phyloP scores from a whole-genome alignment of 2,888 invertebrate genomes.

The Piscicola geometra region DNA sequence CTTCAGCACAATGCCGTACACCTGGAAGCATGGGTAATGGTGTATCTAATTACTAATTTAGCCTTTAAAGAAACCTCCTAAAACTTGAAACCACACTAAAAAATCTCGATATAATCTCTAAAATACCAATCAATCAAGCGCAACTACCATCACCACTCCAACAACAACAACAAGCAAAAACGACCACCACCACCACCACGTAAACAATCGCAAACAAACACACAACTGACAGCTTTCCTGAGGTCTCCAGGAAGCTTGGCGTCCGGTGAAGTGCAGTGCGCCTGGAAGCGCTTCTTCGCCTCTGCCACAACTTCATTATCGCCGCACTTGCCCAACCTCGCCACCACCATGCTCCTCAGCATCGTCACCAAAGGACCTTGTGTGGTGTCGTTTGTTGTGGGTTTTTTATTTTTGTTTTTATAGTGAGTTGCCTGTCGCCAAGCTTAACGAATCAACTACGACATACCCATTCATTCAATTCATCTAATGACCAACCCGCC shows the following conservation, averaged over 20 bases:
- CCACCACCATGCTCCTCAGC: conserved; percentile 76
- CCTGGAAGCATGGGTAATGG: conserved; percentile 45
- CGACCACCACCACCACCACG: not conserved
- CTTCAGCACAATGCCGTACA: conserved; percentile 76
- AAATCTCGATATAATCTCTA: too few relatives aligned
- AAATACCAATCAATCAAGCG: not conserved
- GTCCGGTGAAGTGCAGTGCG: conserved; percentile 59
- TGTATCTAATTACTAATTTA: not conserved
- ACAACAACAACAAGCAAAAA: too few relatives aligned
- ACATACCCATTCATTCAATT: too few relatives aligned
- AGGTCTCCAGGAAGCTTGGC: conserved; percentile 76
- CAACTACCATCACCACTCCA: too few relatives aligned
- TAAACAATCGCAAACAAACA: too few relatives aligned
- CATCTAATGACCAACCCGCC: not conserved
- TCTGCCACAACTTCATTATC: conserved; percentile 73
- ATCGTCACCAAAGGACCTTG: conserved; percentile 75
- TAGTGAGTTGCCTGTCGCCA: too few relatives aligned
- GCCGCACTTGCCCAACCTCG: conserved; percentile 74
- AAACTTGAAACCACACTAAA: too few relatives aligned
- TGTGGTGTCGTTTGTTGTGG: too few relatives aligned
- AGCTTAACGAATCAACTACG: too few relatives aligned
- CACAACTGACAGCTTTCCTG: conserved; percentile 64
- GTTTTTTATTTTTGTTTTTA: too few relatives aligned
- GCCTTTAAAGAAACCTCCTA: too few relatives aligned
- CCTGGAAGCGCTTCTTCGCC: conserved; percentile 68